Conservation (phyloP, 1,140 invertebrate genomes). For the Calycopis cecrops region DNA sequence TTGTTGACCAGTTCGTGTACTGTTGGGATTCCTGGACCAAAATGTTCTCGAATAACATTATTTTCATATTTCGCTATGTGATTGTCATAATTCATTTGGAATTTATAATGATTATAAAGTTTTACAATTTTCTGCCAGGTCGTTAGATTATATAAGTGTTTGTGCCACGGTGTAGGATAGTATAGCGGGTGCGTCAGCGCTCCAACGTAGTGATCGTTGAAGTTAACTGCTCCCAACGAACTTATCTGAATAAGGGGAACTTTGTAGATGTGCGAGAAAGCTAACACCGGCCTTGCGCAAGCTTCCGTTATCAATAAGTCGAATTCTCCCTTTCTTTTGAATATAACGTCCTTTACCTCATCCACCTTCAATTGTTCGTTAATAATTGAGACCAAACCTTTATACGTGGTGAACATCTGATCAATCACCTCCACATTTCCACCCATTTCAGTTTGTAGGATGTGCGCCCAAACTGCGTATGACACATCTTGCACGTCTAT, state of each 20-base stretch:
- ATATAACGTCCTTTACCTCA: constrained; percentile 39
- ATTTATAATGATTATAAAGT: constrained; percentile 21
- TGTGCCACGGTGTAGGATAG: constrained; percentile 20
- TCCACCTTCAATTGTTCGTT: constrained; percentile 29
- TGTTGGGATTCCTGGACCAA: constrained; percentile 41
- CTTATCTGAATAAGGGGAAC: constrained; percentile 49
- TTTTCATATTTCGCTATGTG: constrained; percentile 15
- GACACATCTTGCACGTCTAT: neutral
- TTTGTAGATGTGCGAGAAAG: constrained; percentile 31
- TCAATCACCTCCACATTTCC: neutral
- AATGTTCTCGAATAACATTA: constrained; percentile 20
- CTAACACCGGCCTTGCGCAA: constrained; percentile 19
- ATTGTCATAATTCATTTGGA: constrained; percentile 11
- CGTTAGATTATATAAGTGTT: constrained; percentile 26
- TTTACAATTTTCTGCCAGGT: constrained; percentile 23
- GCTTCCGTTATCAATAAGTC: constrained; percentile 48
- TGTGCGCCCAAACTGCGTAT: neutral
- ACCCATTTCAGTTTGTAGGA: neutral
- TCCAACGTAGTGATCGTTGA: constrained; percentile 18
- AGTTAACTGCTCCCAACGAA: constrained; percentile 30
- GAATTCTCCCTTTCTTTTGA: constrained; percentile 31
- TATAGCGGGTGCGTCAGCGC: constrained; percentile 22
- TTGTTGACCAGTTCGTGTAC: constrained; percentile 43
- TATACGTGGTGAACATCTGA: neutral
- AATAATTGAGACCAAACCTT: constrained; percentile 1